Base-by-base conservation (phyloP, 2,797 vertebrate genomes). In the Aplochiton taeniatus region DNA sequence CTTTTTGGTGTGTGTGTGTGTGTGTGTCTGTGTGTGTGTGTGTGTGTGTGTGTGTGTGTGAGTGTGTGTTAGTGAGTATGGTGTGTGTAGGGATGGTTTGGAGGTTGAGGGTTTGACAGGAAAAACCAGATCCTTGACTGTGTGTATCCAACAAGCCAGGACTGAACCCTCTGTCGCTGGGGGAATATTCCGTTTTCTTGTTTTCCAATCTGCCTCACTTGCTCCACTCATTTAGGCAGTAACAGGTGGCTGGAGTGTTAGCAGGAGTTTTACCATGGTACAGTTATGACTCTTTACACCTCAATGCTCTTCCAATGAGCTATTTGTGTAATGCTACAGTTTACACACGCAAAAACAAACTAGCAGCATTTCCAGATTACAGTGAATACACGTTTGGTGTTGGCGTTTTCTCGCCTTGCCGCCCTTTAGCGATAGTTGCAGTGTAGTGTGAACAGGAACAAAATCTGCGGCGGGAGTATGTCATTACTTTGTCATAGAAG, bases 81-180 rank as follows among this genome's bases (percentile, higher is more conserved):
- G n/a, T 51, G 14, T 77, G 66, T 72, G 68, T 70, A 72, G 76
- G 79, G 80, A 80, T 80, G 69, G 72, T 77, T 71, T 73, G 60
- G 71, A 74, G 68, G 42, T 72, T 74, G 58, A 66, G 66, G 61
- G 86, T 83, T 78, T 74, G 84, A 90, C 90, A 87, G 88, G 89
- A 91, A 91, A 91, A 92, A 92, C 88, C 88, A 85, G 89, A 88
- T 91, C 75, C 70, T 52, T 64, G 55, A 73, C 73, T 69, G 62
- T 73, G 45, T 69, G 52, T 65, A 78, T 86, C 76, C 78, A 82
- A 78, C 66, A 83, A 83, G 74, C 82, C 80, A 77, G 74, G 70
- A 81, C 79, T 71, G 67, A 87, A 69, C 53, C 63, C 67, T 65
- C 31, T 20, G 66, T 72, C 19, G 51, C 67, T 66, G 53, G 11